Evolutionary conservation across 2,113 vertebrate genomes (phyloP).

Genomic region (Sapajus apella): DNA sequence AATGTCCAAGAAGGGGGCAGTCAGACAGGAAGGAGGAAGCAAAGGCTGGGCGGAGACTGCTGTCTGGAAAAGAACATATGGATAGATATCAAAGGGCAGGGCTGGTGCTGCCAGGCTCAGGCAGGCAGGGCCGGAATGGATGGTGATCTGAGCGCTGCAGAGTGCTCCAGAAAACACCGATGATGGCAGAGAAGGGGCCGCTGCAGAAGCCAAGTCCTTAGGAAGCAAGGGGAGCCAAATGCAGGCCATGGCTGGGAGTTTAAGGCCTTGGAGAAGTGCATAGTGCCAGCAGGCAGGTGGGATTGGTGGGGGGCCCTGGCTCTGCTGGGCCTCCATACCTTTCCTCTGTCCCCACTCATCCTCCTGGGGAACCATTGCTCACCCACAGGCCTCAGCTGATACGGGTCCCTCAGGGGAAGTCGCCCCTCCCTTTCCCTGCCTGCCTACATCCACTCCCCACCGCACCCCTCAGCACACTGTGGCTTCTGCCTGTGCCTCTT

Average conservation of each 20-base stretch:
- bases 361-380: neutral
- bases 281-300: too few species aligned
- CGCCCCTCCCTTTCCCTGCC: too few species aligned
- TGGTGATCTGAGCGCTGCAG: neutral
- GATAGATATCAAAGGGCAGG: neutral
- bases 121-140: accelerated
- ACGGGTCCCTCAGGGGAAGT: accelerated
- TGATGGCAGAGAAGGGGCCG: too few species aligned
- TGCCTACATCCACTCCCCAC: accelerated
- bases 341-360: neutral
- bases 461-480: accelerated
- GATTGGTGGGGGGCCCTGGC: too few species aligned
- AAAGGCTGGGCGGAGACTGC: too few species aligned
- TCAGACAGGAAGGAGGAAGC: neutral
- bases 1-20: neutral
- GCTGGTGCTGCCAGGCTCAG: neutral
- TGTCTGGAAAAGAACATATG: neutral
- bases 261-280: neutral
- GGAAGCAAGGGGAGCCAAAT: neutral
- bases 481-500: neutral
- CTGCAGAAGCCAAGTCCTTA: neutral
- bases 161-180: too few species aligned
- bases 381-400: too few species aligned
- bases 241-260: neutral
- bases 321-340: neutral